phyloP scores from a whole-genome alignment of 2,113 vertebrate genomes.

The Apistogramma diplotaenia region DNA sequence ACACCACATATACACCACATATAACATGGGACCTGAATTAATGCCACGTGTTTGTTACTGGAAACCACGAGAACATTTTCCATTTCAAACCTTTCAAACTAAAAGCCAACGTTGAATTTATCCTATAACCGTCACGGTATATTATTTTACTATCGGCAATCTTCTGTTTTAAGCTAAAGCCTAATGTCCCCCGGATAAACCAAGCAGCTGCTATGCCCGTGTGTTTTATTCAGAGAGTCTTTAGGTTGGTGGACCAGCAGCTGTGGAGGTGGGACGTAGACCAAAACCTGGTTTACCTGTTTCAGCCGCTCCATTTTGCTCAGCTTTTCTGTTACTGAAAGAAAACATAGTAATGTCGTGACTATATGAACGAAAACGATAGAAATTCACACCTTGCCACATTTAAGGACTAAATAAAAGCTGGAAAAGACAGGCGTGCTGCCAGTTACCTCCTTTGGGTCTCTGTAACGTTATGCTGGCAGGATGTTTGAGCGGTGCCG shows the following conservation, averaged over 20 bases:
- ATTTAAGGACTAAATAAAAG: background rate
- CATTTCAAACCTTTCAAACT: background rate
- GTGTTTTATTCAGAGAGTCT: background rate
- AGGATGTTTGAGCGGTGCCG: background rate
- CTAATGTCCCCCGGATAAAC: background rate
- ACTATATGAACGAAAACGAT: background rate
- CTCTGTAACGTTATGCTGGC: background rate
- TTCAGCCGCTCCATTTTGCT: slow-evolving; percentile 24
- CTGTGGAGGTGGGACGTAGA: too few relatives aligned
- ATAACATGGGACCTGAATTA: background rate
- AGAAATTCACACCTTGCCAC: background rate
- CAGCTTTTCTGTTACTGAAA: background rate
- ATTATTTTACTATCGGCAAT: background rate
- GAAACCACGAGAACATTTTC: background rate
- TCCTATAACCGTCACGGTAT: background rate
- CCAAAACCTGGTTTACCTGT: background rate
- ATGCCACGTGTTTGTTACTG: background rate
- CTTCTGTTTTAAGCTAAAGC: background rate
- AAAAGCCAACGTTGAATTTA: background rate
- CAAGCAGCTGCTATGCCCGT: background rate
- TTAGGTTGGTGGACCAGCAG: background rate
- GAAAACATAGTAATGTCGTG: background rate
- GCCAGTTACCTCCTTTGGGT: background rate
- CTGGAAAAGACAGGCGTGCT: background rate
- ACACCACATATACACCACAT: too few relatives aligned